These are phyloP conservation scores for Acronicta leporina DNA, from an alignment of 2,888 invertebrate species.

Conservation along the genomic window DNA sequence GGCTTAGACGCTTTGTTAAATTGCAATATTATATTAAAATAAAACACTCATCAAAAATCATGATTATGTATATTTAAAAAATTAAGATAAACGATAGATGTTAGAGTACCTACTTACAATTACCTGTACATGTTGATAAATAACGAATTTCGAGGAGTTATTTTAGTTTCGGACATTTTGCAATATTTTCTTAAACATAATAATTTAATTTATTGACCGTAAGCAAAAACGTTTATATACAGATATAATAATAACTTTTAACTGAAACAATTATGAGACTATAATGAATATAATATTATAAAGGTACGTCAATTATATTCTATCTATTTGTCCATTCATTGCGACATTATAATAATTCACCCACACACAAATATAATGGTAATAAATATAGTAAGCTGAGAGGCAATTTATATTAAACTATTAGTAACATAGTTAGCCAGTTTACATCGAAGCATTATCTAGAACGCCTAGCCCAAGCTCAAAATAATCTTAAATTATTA, in stretches of 20 bases:
- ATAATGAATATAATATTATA: slow-evolving; percentile 66
- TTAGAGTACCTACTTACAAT: slow-evolving; percentile 85
- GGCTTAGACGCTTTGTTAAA: too few relatives aligned
- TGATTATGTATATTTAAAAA: slow-evolving; percentile 88
- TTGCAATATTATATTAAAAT: slow-evolving; percentile 40
- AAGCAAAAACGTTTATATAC: slow-evolving; percentile 78
- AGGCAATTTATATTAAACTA: slow-evolving; percentile 55
- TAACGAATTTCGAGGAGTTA: slow-evolving; percentile 76
- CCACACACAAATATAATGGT: slow-evolving; percentile 63
- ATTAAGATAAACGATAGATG: slow-evolving; percentile 79
- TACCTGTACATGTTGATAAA: slow-evolving; percentile 86
- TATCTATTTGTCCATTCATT: slow-evolving; percentile 70
- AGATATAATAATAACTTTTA: slow-evolving; percentile 66
- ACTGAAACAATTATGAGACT: slow-evolving; percentile 67
- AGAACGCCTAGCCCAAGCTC: slow-evolving; percentile 28
- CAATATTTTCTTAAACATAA: slow-evolving; percentile 69
- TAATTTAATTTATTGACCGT: slow-evolving; percentile 63
- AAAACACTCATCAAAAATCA: slow-evolving; percentile 78
- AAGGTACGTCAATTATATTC: slow-evolving; percentile 74
- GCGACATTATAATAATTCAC: slow-evolving; percentile 67
- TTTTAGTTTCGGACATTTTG: slow-evolving; percentile 76
- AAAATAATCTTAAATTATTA: slow-evolving; percentile 11
- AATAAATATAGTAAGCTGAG: slow-evolving; percentile 61
- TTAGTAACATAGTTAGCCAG: slow-evolving; percentile 39
- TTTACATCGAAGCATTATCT: slow-evolving; percentile 35